Evolutionary conservation across 2,888 invertebrate species (phyloP), one percentile per base, ranked within the genome.

Genomic region (Scaeva pyrastri): DNA sequence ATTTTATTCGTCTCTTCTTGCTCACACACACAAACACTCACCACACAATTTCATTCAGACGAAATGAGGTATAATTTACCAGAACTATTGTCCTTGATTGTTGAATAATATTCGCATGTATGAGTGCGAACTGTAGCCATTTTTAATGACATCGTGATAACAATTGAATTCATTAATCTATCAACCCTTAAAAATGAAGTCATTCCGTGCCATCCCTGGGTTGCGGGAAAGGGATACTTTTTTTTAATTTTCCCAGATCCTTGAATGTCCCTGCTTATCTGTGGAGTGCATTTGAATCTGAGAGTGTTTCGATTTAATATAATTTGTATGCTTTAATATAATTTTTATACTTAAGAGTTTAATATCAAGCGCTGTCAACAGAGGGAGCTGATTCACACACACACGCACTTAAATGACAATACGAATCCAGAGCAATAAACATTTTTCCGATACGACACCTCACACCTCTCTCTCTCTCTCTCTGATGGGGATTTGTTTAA

Each of bases 111-210:
- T n/a, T 1, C 12, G 3, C 4, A 39, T 68, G 21, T 14, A 14
- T n/a, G 39, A 21, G 21, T n/a, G n/a, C n/a, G 39, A 56, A 71
- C 43, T 75, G 84, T 76, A 45, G 52, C 75, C 64, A 60, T 60
- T 84, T 79, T 74, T 72, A 84, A 85, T 68, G 80, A 23, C 58
- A 72, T 76, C 55, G 76, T 75, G n/a, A n/a, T 60, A 80, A 85
- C 80, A 85, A 80, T 80, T 76, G 68, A 85, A 80, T 85, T 85
- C 75, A 80, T 85, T 85, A 85, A 80, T 31, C 72, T 41, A 72
- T 72, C 80, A 68, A 43, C 60, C 66, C 21, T 85, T 72, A 85
- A 76, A 66, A 78, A 70, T 48, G 48, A 55, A 48, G 41, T 16
- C 23, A 45, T 26, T 41, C 31, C 12, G n/a, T 19, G 6, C 16